Evolutionary conservation across 2,888 invertebrate genomes (phyloP), one percentile per base, ranked within the genome.

Genomic region (Anthoptus insignis): DNA sequence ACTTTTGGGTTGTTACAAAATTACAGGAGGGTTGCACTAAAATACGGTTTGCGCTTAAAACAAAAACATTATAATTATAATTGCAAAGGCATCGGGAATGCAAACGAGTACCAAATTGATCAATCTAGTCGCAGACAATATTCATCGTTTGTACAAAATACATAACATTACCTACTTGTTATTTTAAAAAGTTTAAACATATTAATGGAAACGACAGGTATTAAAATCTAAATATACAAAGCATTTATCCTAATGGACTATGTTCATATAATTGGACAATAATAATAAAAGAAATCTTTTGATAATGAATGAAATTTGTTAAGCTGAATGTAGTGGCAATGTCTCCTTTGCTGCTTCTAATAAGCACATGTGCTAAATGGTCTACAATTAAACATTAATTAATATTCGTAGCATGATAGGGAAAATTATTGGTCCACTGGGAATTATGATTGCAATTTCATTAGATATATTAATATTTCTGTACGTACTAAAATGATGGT

Each of bases 1-100:
- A 53, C 29, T 45, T 52, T 27, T 27, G 50, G 59, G 21, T 53
- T 59, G 42, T 60, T 53, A 60, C 52, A 60, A 60, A 60, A 53
- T 60, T 52, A 52, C 59, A 50, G 59, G 42, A 37, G 52, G 22
- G 21, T 60, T 53, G n/a, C n/a, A n/a, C n/a, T n/a, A n/a, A n/a
- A n/a, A n/a, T n/a, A 42, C 52, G 39, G 27, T 59, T 52, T 29
- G 47, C 49, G 50, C 60, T 42, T 32, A 32, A 60, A 53, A 39
- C 21, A 39, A 60, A 42, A 42, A 53, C 37, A 52, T 11, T 19
- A 59, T 5, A 27, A 27, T 27, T 21, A 16, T 24, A 11, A n/a
- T 42, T 34, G n/a, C 13, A 42, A 32, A 45, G 57, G 45, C 57
- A 45, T 57, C 57, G 29, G 57, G 45, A 45, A 57, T 57, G 45